Evolutionary conservation across 2,888 invertebrate species (phyloP).

Genomic region (Tenthredo scrophulariae): DNA sequence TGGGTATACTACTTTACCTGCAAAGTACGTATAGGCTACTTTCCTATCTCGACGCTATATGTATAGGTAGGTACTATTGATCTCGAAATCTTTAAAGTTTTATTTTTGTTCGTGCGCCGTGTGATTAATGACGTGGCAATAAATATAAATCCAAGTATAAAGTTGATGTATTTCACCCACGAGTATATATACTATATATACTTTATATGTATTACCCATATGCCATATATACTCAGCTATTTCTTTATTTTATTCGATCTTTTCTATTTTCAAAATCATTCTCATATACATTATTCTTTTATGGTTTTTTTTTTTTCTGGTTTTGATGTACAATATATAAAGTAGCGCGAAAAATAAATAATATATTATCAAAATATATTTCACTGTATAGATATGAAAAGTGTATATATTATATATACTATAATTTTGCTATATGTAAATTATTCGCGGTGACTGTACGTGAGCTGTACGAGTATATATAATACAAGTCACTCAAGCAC

Average conservation of each 20-base stretch:
- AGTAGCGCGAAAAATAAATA: too few species aligned
- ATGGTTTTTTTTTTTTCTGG: too few species aligned
- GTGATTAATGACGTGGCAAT: slow-evolving; percentile 26
- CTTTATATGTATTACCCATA: not conserved
- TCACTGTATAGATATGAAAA: too few species aligned
- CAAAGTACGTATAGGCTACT: not conserved
- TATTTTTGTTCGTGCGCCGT: not conserved
- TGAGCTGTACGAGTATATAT: not conserved
- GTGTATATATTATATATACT: not conserved
- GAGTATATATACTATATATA: not conserved
- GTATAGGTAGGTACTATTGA: not conserved
- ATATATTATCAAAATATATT: too few species aligned
- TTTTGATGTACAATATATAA: too few species aligned
- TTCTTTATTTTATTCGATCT: too few species aligned
- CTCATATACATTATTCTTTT: too few species aligned
- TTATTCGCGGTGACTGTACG: not conserved
- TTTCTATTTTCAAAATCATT: too few species aligned
- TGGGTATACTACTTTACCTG: not conserved
- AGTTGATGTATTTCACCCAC: not conserved
- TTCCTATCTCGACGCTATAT: not conserved
- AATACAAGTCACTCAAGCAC: slow-evolving; percentile 21
- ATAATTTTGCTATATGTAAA: not conserved
- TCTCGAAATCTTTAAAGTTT: not conserved
- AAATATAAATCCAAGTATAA: slow-evolving; percentile 15
- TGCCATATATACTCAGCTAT: not conserved